Evolutionary conservation across 2,797 vertebrate genomes (phyloP), one percentile per base, ranked within the genome.

Genomic region (Takifugu rubripes): DNA sequence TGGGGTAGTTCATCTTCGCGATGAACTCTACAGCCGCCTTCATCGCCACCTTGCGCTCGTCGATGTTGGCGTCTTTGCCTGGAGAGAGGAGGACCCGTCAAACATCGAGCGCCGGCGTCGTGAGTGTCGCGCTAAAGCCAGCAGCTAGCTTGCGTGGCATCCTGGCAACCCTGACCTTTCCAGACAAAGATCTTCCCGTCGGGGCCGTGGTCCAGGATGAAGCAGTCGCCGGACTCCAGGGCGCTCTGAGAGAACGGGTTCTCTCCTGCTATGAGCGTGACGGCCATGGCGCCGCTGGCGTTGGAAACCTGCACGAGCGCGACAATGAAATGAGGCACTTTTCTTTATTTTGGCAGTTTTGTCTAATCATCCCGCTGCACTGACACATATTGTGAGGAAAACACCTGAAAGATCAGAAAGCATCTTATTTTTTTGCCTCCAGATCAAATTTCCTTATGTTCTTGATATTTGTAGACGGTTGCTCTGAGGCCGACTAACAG

Each of bases 131-230:
- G 21, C 21, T 21, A 21, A 21, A 21, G 21, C 21, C 11, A 3
- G 4, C 42, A n/a, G 42, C 42, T 16, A 44, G 14, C 43, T 10
- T 7, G 43, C 43, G 17, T 12, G 46, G 3, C 24, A 12, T 21
- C 17, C 24, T 11, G 3, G 46, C 46, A 12, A 5, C 46, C 0
- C 49, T 3, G 15, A 52, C 97, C 97, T 95, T 99, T 99, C 97
- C 97, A 99, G 66, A 97, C 90, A n/a, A 96, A 99, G 91, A 99
- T 98, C 88, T 93, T 97, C 11, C 95, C 93, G 0, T 98, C 90
- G 0, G 89, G 88, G 77, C 97, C 97, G 0, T 98, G 94, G 75
- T 99, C 97, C 84, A 99, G 89, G 64, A 99, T 96, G 86, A 98
- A 99, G 87, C 97, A 98, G 85, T 99, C 97, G 0, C 93, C 92